A percentile compares a stretch with the other conserved stretches of the same genome.
Conservation (phyloP, 2,113 vertebrate genomes). For the Micromys minutus region DNA sequence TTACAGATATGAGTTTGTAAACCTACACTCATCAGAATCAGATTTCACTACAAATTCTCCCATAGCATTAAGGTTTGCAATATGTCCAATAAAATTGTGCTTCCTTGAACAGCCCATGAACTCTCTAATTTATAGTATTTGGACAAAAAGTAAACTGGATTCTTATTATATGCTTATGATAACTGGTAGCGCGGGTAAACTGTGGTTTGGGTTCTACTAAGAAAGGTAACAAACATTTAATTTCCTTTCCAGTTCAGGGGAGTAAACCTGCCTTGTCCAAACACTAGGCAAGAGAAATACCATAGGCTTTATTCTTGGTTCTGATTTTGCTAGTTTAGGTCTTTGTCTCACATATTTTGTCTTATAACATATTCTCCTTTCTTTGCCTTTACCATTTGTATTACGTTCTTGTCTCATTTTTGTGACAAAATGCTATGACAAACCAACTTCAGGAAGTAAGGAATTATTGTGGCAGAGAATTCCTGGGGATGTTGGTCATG, state of each 20-base stretch:
- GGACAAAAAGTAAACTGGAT: background rate
- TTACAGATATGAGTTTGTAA: constrained; percentile 39
- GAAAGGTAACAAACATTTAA: background rate
- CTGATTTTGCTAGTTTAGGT: background rate
- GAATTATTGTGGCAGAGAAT: too few relatives aligned
- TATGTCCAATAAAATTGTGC: background rate
- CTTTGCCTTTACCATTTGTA: background rate
- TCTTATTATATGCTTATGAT: background rate
- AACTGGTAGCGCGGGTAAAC: background rate
- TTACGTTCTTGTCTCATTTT: background rate
- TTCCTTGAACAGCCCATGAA: background rate
- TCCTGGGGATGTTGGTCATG: background rate
- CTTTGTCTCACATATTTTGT: background rate
- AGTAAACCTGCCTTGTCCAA: background rate
- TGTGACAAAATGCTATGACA: background rate
- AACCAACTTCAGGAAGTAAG: background rate
- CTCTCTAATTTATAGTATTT: background rate
- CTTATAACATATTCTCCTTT: background rate
- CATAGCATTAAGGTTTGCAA: background rate
- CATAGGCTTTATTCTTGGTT: background rate
- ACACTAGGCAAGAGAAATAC: background rate
- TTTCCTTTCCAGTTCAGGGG: background rate
- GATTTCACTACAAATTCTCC: background rate
- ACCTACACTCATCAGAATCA: background rate
- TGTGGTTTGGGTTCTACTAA: background rate